These are phyloP conservation scores for Acipenser transmontanus DNA, from an alignment of 2,797 vertebrate species.

Conservation along the genomic window DNA sequence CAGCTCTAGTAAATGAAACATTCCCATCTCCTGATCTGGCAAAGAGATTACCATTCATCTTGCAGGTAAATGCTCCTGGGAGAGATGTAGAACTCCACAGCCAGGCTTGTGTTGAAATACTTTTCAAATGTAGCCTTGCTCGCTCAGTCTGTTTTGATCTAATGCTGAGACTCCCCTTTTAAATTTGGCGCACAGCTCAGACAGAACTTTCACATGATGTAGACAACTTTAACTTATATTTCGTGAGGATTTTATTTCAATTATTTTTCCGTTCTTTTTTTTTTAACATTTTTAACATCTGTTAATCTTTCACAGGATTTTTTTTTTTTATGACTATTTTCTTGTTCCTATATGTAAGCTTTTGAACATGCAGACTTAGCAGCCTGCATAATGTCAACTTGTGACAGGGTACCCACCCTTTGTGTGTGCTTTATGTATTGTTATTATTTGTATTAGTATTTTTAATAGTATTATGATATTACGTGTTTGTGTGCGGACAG, in stretches of 20 bases:
- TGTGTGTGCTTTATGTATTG: no score
- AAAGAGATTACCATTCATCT: no score
- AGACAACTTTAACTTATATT: background rate
- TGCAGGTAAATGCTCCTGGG: background rate
- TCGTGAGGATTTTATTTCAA: background rate
- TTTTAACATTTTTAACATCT: background rate
- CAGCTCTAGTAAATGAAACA: no score
- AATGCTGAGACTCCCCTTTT: background rate
- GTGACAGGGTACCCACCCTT: no score
- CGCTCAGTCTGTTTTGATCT: background rate
- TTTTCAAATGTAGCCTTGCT: background rate
- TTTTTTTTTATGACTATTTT: no score
- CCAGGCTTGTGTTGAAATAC: background rate
- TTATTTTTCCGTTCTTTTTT: background rate
- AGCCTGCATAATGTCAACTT: no score
- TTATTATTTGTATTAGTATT: no score
- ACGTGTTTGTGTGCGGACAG: no score
- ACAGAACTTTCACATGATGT: background rate
- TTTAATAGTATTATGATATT: no score
- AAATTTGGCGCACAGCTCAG: background rate
- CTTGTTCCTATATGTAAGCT: no score
- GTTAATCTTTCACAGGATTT: background rate
- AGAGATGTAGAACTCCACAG: background rate
- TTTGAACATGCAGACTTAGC: no score
- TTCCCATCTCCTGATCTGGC: no score